Evolutionary conservation across 1,140 invertebrate species (phyloP), one percentile per base, ranked within the genome.

Genomic region (Calliopsis andreniformis): DNA sequence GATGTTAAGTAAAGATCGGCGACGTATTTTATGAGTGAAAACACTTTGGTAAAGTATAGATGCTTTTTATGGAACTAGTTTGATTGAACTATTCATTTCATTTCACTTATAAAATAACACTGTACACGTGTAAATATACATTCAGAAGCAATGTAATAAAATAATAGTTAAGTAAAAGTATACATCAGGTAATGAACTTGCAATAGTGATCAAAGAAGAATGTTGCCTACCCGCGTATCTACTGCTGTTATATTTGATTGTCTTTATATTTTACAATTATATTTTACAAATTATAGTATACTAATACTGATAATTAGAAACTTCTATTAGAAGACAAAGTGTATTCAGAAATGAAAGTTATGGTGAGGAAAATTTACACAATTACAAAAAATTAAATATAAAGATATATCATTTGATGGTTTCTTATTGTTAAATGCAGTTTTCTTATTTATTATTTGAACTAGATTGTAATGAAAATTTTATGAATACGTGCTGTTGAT

Each of bases 31-130:
- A 0, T 42, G 42, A 25, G 28, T 56, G 53, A 68, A 35, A 68
- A 68, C 66, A 56, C 51, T 68, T 68, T 56, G 32, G 23, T 55
- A 55, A 68, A 42, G 23, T 20, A 56, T 20, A 51, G 16, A 6
- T 23, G 39, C 3, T 20, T 18, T 55, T 25, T 35, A 20, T 28
- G 32, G 14, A 39, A 16, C 35, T 14, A 18, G 18, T 2, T 35
- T 16, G 32, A 66, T 25, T 35, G 32, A 51, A n/a, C 16, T 4
- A 14, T 51, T 23, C 12, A 32, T 39, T 51, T 25, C 10, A 7
- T 53, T 39, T 2, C 14, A 20, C 39, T 14, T 30, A 53, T n/a
- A 67, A 53, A 39, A 1, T 25, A 66, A 49, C 14, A 30, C 23
- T 35, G 35, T 39, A 39, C 35, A 35, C 20, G 47, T n/a, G 20